Evolutionary conservation across 2,113 vertebrate genomes (phyloP).

Genomic region (Abramis brama): DNA sequence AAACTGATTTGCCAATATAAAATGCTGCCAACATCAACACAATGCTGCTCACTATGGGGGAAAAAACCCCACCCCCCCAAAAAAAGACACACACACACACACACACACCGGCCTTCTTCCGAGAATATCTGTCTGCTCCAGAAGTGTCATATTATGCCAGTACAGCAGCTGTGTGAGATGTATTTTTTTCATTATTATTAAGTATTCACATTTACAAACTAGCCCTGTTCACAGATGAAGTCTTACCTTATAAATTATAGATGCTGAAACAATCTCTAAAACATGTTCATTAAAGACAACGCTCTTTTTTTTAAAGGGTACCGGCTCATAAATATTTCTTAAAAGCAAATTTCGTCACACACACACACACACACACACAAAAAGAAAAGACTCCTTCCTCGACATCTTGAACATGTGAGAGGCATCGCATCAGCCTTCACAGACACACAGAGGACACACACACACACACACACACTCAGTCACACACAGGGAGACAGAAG

Average conservation of each 20-base stretch:
- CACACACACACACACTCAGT: slow-evolving; percentile 32
- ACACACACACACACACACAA: slow-evolving; percentile 53
- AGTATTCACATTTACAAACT: slow-evolving; percentile 65
- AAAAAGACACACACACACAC: slow-evolving; percentile 5
- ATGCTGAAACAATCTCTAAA: slow-evolving; percentile 77
- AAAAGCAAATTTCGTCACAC: slow-evolving; percentile 71
- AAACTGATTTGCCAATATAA: slow-evolving; percentile 28
- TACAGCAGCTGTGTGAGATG: slow-evolving; percentile 61
- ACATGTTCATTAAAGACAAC: slow-evolving; percentile 80
- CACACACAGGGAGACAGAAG: slow-evolving; percentile 13
- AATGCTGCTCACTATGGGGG: neutral
- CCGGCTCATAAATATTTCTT: slow-evolving; percentile 80
- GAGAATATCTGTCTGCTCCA: slow-evolving; percentile 50
- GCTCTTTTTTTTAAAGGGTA: slow-evolving; percentile 61
- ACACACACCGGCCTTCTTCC: slow-evolving; percentile 47
- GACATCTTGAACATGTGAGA: slow-evolving; percentile 67
- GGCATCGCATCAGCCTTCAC: slow-evolving; percentile 70
- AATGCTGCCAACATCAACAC: slow-evolving; percentile 36
- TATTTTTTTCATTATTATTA: slow-evolving; percentile 59
- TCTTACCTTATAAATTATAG: slow-evolving; percentile 74
- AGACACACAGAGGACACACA: slow-evolving; percentile 70
- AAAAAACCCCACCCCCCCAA: neutral
- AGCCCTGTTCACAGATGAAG: slow-evolving; percentile 67
- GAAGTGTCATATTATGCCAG: slow-evolving; percentile 57
- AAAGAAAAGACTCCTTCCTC: slow-evolving; percentile 62